Percentiles rank a stretch among this genome's conserved stretches.
phyloP scores from a whole-genome alignment of 2,113 vertebrate genomes.

The Rhea pennata region DNA sequence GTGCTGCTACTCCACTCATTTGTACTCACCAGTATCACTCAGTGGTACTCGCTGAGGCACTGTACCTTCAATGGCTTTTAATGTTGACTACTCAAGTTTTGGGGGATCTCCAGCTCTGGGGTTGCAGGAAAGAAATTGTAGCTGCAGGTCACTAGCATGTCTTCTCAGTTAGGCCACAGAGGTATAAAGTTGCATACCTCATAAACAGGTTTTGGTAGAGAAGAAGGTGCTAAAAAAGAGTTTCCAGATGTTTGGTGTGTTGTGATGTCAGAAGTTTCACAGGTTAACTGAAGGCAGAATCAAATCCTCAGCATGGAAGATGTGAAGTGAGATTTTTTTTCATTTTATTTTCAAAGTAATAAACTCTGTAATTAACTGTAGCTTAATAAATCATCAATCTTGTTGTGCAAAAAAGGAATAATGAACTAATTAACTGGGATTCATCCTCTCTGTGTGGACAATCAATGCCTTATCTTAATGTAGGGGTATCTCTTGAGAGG shows the following conservation, averaged over 20 bases:
- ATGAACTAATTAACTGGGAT: constrained; percentile 68
- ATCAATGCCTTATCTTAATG: constrained; percentile 79
- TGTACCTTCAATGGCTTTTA: not conserved
- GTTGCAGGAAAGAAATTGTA: not conserved
- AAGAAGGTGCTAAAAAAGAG: not conserved
- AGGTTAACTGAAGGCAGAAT: not conserved
- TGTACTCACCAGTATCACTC: too few relatives aligned
- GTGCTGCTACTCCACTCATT: not conserved
- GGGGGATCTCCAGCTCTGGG: not conserved
- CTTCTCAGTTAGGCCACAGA: not conserved
- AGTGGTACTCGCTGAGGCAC: accelerated
- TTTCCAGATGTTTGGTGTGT: accelerated
- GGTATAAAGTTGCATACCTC: not conserved
- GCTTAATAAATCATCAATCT: constrained; percentile 77
- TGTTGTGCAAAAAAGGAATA: constrained; percentile 67
- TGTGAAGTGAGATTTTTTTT: not conserved
- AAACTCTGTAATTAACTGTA: constrained; percentile 74
- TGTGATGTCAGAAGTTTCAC: not conserved
- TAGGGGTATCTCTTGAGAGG: constrained; percentile 30
- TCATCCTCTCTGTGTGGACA: constrained; percentile 55
- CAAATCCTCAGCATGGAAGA: not conserved
- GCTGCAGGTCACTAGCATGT: not conserved
- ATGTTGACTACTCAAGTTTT: accelerated
- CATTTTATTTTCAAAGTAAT: constrained; percentile 66
- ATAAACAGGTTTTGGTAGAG: accelerated